phyloP scores from a whole-genome alignment of 2,888 invertebrate genomes.

The Lasioglossum morio region DNA sequence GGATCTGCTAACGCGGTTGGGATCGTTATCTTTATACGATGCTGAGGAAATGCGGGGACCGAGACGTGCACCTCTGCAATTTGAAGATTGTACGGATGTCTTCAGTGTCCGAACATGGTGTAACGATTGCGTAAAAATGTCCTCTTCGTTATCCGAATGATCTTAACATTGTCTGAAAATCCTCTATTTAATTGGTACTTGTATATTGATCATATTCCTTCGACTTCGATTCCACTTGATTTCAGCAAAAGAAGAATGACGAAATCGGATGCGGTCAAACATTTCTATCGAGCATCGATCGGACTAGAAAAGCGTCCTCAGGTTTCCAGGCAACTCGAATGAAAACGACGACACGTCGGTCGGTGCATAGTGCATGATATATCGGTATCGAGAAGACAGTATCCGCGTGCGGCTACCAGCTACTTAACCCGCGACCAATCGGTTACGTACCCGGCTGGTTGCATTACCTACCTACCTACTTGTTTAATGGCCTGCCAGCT shows the following conservation, averaged over 20 bases:
- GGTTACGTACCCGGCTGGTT: constrained; percentile 52
- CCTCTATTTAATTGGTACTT: no score
- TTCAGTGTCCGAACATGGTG: neutral
- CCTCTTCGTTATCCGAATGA: neutral
- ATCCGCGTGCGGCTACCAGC: constrained; percentile 50
- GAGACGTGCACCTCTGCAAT: neutral
- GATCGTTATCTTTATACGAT: constrained; percentile 9
- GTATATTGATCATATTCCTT: no score
- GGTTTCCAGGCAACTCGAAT: neutral
- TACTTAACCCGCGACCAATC: constrained; percentile 60
- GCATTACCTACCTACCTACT: constrained; percentile 64
- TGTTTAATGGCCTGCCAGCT: constrained; percentile 32
- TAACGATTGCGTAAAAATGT: neutral
- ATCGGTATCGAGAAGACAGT: constrained; percentile 49
- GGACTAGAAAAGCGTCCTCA: neutral
- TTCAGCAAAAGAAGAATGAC: neutral
- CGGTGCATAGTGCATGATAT: constrained; percentile 33
- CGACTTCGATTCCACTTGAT: neutral
- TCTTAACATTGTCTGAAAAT: no score
- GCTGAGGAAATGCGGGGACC: neutral
- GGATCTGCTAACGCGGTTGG: neutral
- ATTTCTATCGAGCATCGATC: neutral
- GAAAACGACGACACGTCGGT: constrained; percentile 30
- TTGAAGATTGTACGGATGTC: neutral
- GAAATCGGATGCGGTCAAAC: neutral